Evolutionary conservation across 2,113 vertebrate species (phyloP).

Genomic region (Symphodus melops): DNA sequence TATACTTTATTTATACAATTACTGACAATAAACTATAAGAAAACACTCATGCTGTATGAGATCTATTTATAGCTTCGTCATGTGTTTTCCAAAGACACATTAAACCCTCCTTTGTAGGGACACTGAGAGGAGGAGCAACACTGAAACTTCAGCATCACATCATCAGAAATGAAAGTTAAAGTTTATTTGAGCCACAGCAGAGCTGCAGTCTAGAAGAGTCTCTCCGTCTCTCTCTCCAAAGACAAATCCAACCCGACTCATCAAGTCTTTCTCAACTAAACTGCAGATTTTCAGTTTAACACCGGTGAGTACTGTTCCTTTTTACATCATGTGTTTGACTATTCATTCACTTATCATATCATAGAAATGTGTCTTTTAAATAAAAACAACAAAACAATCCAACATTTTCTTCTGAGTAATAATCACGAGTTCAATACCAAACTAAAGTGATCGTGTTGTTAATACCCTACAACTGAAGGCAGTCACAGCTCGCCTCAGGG

Average conservation of each 20-base stretch:
- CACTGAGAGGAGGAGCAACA: conserved; percentile 3
- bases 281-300: background rate
- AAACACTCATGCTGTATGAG: no score
- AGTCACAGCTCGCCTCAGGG: no score
- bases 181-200: background rate
- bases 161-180: background rate
- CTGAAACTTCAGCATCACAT: background rate
- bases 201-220: background rate
- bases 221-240: background rate
- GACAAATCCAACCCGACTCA: background rate
- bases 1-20: no score
- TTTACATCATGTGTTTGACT: background rate
- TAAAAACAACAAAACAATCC: no score
- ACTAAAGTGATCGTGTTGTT: no score
- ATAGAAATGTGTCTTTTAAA: background rate
- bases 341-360: background rate
- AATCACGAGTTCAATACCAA: no score
- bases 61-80: no score
- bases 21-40: no score
- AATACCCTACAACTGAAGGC: no score
- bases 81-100: no score
- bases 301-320: background rate
- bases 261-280: background rate
- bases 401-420: no score
- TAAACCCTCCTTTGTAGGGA: no score